Percentiles rank a stretch among this genome's conserved stretches.
Conservation (phyloP, 2,113 vertebrate genomes). For the Elachura formosa region DNA sequence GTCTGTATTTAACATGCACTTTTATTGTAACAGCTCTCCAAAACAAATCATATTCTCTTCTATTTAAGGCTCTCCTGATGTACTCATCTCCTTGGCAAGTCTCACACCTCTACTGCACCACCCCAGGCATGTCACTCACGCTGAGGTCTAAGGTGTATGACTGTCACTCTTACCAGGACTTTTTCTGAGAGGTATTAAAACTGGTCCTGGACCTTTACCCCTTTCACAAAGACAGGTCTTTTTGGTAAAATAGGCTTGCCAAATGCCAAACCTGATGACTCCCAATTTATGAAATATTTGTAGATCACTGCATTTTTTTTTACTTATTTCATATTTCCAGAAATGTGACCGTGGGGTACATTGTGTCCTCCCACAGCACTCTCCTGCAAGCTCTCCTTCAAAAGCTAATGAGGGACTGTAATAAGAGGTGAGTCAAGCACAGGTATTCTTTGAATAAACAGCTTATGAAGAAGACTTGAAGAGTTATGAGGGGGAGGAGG, state of each 20-base stretch:
- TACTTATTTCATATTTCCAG: neutral
- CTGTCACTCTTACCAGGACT: neutral
- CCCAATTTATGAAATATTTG: neutral
- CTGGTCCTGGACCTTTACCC: neutral
- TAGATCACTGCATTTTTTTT: neutral
- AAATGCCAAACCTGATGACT: neutral
- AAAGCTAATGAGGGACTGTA: neutral
- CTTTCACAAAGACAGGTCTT: neutral
- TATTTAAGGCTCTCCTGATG: neutral
- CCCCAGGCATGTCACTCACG: neutral
- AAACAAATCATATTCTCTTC: neutral
- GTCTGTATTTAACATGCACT: neutral
- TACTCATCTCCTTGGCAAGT: neutral
- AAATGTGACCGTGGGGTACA: rapidly evolving
- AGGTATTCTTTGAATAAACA: neutral
- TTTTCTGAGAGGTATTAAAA: neutral
- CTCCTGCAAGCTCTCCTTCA: neutral
- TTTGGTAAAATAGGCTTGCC: neutral
- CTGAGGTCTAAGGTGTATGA: neutral
- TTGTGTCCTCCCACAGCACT: neutral
- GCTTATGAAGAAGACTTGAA: neutral
- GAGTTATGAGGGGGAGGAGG: slow-evolving; percentile 25
- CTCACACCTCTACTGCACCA: neutral
- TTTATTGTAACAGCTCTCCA: neutral
- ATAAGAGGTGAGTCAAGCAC: neutral